Evolutionary conservation across 2,797 vertebrate genomes (phyloP).

Genomic region (Acipenser ruthenus): DNA sequence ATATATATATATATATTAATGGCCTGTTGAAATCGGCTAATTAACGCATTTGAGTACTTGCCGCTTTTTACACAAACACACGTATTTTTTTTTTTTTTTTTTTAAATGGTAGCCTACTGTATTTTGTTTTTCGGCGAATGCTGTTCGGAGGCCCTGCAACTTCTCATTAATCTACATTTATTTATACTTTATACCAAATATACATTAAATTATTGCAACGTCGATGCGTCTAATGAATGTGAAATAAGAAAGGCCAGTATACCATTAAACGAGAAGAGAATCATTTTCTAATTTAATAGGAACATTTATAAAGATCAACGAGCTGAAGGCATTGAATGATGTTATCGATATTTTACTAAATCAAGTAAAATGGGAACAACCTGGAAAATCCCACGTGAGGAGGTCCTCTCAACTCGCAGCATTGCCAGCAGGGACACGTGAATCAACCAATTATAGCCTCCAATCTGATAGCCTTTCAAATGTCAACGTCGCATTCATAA

Average conservation of each 20-base stretch:
- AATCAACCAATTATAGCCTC: too few relatives aligned
- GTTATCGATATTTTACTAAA: conserved; percentile 63
- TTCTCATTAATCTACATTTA: conserved; percentile 37
- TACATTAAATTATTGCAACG: conserved; percentile 67
- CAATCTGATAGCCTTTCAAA: too few relatives aligned
- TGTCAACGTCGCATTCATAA: too few relatives aligned
- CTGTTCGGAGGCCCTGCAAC: too few relatives aligned
- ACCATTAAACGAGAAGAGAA: conserved; percentile 75
- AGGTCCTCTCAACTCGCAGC: conserved; percentile 23
- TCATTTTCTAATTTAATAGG: conserved; percentile 76
- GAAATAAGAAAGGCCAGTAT: conserved; percentile 69
- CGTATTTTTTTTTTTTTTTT: too few relatives aligned
- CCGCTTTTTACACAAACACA: too few relatives aligned
- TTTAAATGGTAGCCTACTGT: too few relatives aligned
- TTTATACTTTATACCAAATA: conserved; percentile 60
- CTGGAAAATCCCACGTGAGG: conserved; percentile 4
- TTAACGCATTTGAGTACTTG: too few relatives aligned
- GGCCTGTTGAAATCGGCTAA: too few relatives aligned
- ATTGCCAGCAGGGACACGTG: too few relatives aligned
- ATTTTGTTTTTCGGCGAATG: too few relatives aligned
- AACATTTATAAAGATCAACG: conserved; percentile 70
- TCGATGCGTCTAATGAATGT: conserved; percentile 74
- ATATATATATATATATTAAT: too few relatives aligned
- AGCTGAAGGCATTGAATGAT: conserved; percentile 61
- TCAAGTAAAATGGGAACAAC: conserved; percentile 38